A percentile compares a stretch with the other conserved stretches of the same genome.
phyloP scores from a whole-genome alignment of 2,797 vertebrate species.

The Micropoecilia bifurca region DNA sequence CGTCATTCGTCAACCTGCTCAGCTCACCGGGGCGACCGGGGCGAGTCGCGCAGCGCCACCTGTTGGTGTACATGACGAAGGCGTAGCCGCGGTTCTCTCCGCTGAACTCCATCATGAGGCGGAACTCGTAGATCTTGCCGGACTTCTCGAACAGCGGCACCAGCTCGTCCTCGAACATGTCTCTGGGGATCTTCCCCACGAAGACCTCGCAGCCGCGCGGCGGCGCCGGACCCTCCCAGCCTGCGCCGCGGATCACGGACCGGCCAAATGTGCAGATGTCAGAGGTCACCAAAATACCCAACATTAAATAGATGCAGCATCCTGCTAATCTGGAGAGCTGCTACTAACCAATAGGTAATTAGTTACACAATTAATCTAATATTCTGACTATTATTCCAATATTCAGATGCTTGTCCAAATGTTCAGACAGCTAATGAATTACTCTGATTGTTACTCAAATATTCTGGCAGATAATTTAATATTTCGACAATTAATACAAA shows the following conservation, averaged over 20 bases:
- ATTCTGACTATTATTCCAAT: too few species aligned
- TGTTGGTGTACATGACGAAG: slow-evolving; percentile 93
- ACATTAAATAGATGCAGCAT: too few species aligned
- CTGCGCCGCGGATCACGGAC: slow-evolving; percentile 66
- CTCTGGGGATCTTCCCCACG: slow-evolving; percentile 95
- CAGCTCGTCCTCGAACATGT: slow-evolving; percentile 94
- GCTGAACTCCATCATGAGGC: slow-evolving; percentile 98
- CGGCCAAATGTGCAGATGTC: too few species aligned
- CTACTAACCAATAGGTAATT: too few species aligned
- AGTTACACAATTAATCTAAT: too few species aligned
- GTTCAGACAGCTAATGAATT: too few species aligned
- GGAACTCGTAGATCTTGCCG: slow-evolving; percentile 93
- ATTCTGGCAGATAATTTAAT: too few species aligned
- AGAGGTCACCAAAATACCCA: too few species aligned
- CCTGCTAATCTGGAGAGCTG: too few species aligned
- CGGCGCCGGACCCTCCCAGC: slow-evolving; percentile 92
- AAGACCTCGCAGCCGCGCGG: slow-evolving; percentile 96
- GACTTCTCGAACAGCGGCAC: slow-evolving; percentile 92
- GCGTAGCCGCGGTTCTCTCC: slow-evolving; percentile 98
- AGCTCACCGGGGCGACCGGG: background rate
- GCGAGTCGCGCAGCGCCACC: slow-evolving; percentile 41
- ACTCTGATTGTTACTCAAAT: too few species aligned
- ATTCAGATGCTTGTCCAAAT: too few species aligned
- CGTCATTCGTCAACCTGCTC: background rate
- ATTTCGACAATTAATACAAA: too few species aligned